These are phyloP conservation scores for Mycteria americana DNA, from an alignment of 2,797 vertebrate genomes.

Conservation along the genomic window DNA sequence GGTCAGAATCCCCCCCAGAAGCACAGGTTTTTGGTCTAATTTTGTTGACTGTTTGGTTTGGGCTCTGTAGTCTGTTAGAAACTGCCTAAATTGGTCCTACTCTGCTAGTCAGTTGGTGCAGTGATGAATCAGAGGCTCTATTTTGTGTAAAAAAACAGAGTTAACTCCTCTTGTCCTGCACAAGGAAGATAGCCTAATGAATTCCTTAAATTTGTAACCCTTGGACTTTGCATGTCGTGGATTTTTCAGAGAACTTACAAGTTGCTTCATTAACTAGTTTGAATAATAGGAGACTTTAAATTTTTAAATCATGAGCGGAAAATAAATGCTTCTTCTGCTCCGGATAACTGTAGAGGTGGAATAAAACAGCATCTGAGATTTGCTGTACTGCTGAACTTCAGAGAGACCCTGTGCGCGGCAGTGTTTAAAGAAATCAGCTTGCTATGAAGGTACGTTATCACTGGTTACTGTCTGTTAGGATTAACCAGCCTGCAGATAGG, in stretches of 20 bases:
- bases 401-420: neutral
- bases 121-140: constrained; percentile 37
- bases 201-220: neutral
- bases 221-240: neutral
- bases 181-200: neutral
- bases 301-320: neutral
- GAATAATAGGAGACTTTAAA: neutral
- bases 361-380: neutral
- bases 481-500: neutral
- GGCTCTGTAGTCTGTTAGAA: neutral
- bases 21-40: neutral
- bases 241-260: neutral
- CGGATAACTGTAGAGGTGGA: neutral
- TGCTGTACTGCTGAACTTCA: neutral
- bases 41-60: constrained; percentile 7
- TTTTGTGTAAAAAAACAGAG: constrained; percentile 7
- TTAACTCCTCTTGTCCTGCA: constrained; percentile 30
- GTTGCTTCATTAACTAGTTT: neutral
- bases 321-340: neutral
- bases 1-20: neutral
- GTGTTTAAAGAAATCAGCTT: neutral
- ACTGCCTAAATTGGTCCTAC: constrained; percentile 36
- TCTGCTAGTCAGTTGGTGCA: constrained; percentile 5
- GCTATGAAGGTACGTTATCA: neutral
- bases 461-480: neutral